Percentiles rank a stretch among this genome's conserved stretches.
Conservation (phyloP, 2,888 invertebrate genomes). For the Podabrus alpinus region DNA sequence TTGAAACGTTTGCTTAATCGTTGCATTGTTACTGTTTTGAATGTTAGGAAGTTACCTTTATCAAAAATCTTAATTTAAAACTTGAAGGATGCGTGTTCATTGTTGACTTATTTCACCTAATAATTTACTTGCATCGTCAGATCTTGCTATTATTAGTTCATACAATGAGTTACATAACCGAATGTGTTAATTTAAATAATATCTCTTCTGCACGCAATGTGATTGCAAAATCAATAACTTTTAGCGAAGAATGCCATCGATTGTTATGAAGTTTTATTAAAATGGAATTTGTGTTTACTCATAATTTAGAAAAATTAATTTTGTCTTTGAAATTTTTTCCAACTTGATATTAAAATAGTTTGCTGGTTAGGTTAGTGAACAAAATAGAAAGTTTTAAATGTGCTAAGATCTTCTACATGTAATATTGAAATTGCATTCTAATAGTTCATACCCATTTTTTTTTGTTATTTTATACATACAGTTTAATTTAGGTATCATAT, state of each 20-base stretch:
- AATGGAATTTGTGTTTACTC: neutral
- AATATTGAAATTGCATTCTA: neutral
- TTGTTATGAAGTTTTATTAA: neutral
- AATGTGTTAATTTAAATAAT: neutral
- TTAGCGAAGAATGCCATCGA: neutral
- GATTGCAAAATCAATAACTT: neutral
- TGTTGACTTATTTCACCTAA: neutral
- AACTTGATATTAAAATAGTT: neutral
- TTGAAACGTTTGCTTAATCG: neutral
- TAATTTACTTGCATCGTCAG: neutral
- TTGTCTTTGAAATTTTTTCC: neutral
- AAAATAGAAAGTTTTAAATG: neutral
- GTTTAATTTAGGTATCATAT: neutral
- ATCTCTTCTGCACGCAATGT: neutral
- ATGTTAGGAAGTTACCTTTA: neutral
- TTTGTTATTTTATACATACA: neutral
- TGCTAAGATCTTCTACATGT: neutral
- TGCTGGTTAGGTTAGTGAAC: no score
- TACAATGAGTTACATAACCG: neutral
- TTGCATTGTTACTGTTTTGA: neutral
- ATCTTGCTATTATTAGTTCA: neutral
- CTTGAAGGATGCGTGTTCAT: neutral
- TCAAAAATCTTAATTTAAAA: neutral
- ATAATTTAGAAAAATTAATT: neutral
- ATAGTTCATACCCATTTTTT: neutral